These are phyloP conservation scores for Holothuria glaberrima DNA, from an alignment of 35 echinoderm and acorn worm genomes.

Conservation along the genomic window DNA sequence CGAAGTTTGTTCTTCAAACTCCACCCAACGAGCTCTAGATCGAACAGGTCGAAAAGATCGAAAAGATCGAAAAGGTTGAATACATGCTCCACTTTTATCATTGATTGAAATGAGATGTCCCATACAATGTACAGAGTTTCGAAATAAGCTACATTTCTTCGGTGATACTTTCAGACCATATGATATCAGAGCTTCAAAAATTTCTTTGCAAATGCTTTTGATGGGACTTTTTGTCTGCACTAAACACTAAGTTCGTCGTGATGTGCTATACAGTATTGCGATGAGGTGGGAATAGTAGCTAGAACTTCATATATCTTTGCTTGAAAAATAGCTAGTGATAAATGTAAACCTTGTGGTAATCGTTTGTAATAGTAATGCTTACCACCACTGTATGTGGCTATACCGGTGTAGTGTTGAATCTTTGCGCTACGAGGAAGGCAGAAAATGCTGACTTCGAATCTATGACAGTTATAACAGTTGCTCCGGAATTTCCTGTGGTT, in stretches of 20 bases:
- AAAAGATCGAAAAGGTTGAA: too few species aligned
- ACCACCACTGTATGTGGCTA: conserved; percentile 38
- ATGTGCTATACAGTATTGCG: not conserved
- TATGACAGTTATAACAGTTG: conserved; percentile 46
- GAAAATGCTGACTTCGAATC: conserved; percentile 65
- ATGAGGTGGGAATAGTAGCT: too few species aligned
- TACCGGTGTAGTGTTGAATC: conserved; percentile 63
- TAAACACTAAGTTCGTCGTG: not conserved
- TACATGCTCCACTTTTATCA: conserved; percentile 2
- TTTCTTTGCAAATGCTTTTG: conserved; percentile 2
- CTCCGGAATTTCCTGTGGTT: conserved; percentile 51
- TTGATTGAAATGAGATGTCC: conserved; percentile 58
- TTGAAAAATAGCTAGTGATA: too few species aligned
- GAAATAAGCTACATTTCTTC: too few species aligned
- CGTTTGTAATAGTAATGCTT: conserved; percentile 52
- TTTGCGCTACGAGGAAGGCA: conserved; percentile 48
- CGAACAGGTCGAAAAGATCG: too few species aligned
- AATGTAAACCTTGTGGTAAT: too few species aligned
- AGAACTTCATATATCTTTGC: too few species aligned
- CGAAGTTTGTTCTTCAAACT: too few species aligned
- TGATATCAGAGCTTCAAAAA: too few species aligned
- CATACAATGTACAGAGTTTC: conserved; percentile 47
- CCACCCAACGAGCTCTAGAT: too few species aligned
- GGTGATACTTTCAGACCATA: conserved; percentile 51
- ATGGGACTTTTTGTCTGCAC: too few species aligned